Base-by-base conservation (phyloP, 2,888 invertebrate genomes). In the Drosophila multiciliata region DNA sequence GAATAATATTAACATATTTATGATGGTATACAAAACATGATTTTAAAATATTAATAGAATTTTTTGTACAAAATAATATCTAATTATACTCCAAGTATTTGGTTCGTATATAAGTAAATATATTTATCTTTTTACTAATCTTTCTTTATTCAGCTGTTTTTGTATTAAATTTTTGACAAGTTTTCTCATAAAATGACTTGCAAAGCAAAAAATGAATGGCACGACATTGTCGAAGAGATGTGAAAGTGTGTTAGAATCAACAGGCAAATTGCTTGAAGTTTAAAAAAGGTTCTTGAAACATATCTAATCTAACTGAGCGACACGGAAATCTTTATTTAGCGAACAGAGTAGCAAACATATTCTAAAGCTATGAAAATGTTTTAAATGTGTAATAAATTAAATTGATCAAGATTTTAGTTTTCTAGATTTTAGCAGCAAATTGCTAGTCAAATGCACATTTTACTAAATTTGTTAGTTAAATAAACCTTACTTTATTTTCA, bases 1-100 rank as follows among this genome's bases (percentile, higher is more conserved):
- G 64, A 40, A 26, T 50, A 65, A 62, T 26, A 20, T 29, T 29
- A 33, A 23, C 23, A 50, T 20, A 33, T 15, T 20, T 5, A 6
- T 4, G 23, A 17, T 26, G 12, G 7, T n/a, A 8, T n/a, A 9
- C 3, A 26, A 32, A 62, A 40, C 17, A 29, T 20, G 6, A 52
- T 29, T 50, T 32, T n/a, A n/a, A 9, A 32, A 40, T 3, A 26
- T 8, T 2, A 64, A 35, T 11, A 9, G 4, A 42, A 29, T 17
- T 20, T 3, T 1, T 33, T 53, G 8, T 32, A 20, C n/a, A 38
- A n/a, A 48, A 0, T 15, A 26, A 45, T 12, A 20, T 1, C 2
- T 1, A 7, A 20, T 20, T 20, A 20, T 7, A 45, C 20, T 45
- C 1, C 3, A 36, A 45, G 17, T 20, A n/a, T 3, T 48, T 23